Base-by-base conservation (phyloP, 30 jellyfish, hydroid and myxozoan species). In the Hydra vulgaris region DNA sequence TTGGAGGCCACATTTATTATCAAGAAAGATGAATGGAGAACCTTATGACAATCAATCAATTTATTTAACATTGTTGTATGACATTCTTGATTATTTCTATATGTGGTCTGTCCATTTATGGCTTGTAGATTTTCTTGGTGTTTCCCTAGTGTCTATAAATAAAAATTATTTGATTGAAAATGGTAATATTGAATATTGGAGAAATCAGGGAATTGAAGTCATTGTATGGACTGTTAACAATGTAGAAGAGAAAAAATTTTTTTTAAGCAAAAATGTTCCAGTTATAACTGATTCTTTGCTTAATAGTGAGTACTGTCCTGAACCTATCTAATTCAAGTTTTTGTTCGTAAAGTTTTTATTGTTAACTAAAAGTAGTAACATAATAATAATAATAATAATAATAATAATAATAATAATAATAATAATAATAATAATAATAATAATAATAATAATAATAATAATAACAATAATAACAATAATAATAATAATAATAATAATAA, bases 161-260 rank as follows among this genome's bases (percentile, higher is more conserved):
- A 90, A 90, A 79, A 88, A 90, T 27, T 89, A 85, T 53, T 18
- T 90, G 27, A 84, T 95, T 18, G 81, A 89, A 81, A 76, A 87
- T 40, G 83, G 84, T 76, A 56, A 56, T 56, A 71, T 89, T 54
- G 84, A 76, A 23, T 70, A 77, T 0, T 89, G 96, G 96, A 70
- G 92, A 67, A 66, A 86, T 7, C 84, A 56, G 26, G 88, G 79
- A 22, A 21, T 89, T 0, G 95, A 89, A 27, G 80, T 89, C 0
- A 56, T 90, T 82, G 89, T 70, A 26, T 90, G 97, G 97, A 90
- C 97, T n/a, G 97, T 86, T 0, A 90, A 90, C 83, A 85, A 83
- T 68, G 96, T 95, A n/a, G 56, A 77, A 7, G 96, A 90, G 70
- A 90, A 90, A 78, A 87, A 86, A 12, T 90, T 61, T 69, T 79